Base-by-base conservation (phyloP, 1,140 invertebrate genomes). In the Temnothorax longispinosus region DNA sequence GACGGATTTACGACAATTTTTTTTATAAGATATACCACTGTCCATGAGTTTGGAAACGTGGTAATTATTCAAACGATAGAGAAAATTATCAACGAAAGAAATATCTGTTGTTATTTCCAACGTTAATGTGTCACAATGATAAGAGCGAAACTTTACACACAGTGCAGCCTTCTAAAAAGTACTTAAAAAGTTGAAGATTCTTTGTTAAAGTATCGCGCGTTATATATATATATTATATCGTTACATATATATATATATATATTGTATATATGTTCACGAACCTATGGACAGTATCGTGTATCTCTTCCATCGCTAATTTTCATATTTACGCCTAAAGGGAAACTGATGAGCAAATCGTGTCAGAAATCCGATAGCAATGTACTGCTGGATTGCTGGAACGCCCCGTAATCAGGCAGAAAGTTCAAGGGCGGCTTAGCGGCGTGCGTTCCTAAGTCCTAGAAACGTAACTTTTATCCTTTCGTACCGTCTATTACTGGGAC, bases 391-490 rank as follows among this genome's bases (percentile, higher is more conserved):
- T 87, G 52, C 52, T 77, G 85, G 11, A 80, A 86, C 75, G 89
- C 74, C 85, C 69, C 69, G 60, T 88, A 71, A 87, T 89, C 62
- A 87, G 84, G 77, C 88, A 69, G 74, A 65, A 86, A 74, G 78
- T 87, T 90, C 52, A 85, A 87, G 78, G 60, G 85, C 89, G 78
- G 54, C 87, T 85, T 89, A 78, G 85, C 62, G 67, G 89, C 78
- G 77, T 27, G 76, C 81, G 87, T 87, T 90, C 89, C 87, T 80
- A 72, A 77, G 38, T 82, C 60, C 85, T 65, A 81, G 32, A 85
- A 65, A 85, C 6, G 76, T 47, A 88, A 89, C 85, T 91, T 90
- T 90, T 88, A 88, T 90, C 89, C 89, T 86, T 82, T 78, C 72
- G 80, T 75, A 52, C 74, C 89, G 87, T 84, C 72, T 87, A 86